Conservation (phyloP, 2,797 vertebrate species). For the Syngnathus acus region DNA sequence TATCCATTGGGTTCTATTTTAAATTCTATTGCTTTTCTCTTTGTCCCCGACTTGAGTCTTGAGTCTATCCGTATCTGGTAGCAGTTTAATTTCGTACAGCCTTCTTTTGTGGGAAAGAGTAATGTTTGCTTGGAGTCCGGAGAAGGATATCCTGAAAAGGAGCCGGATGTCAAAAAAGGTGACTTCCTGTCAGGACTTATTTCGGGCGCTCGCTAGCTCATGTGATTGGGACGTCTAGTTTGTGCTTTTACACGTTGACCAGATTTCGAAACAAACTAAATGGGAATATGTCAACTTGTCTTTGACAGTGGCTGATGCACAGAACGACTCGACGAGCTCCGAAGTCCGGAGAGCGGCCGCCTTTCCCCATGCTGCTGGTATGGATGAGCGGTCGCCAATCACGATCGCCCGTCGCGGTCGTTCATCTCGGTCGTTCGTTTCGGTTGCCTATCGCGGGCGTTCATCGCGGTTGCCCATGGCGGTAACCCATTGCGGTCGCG, state of each 20-base stretch:
- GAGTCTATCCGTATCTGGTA: slow-evolving; percentile 1
- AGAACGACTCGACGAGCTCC: slow-evolving; percentile 16
- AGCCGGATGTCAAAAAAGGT: neutral
- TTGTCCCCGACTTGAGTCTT: slow-evolving; percentile 7
- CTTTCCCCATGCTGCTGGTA: slow-evolving; percentile 18
- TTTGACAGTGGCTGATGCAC: slow-evolving; percentile 28
- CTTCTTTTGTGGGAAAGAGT: slow-evolving; percentile 33
- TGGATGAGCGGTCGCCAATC: neutral
- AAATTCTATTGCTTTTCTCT: neutral
- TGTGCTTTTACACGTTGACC: neutral
- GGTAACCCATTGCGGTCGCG: too few relatives aligned
- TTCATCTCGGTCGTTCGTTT: too few relatives aligned
- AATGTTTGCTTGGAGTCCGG: slow-evolving; percentile 38
- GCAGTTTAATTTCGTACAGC: slow-evolving; percentile 28
- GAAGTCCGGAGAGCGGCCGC: neutral
- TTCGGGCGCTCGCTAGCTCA: neutral
- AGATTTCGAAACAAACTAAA: neutral
- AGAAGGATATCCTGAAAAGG: slow-evolving; percentile 17
- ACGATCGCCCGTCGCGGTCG: too few relatives aligned
- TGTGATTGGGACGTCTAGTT: neutral
- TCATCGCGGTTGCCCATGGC: too few relatives aligned
- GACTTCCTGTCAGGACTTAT: neutral
- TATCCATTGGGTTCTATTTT: slow-evolving; percentile 1
- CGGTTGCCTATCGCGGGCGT: too few relatives aligned
- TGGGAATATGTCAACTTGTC: neutral